Evolutionary conservation across 2,113 vertebrate genomes (phyloP).

Genomic region (Trematomus loennbergii): DNA sequence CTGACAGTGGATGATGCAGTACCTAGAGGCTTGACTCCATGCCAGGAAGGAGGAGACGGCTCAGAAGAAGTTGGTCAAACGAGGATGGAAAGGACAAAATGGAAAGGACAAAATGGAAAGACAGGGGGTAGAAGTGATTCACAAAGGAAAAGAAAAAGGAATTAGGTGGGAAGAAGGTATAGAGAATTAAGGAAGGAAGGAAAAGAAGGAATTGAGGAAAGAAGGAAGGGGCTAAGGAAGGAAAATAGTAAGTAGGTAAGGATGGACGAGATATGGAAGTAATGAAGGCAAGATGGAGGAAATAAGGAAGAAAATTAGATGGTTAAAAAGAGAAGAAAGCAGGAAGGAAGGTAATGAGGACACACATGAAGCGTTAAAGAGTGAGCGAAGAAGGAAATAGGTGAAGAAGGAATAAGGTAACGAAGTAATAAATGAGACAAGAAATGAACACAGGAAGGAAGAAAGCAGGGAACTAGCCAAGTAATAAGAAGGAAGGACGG

Average conservation of each 20-base stretch:
- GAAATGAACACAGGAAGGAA: too few relatives aligned
- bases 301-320: too few relatives aligned
- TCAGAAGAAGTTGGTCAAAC: conserved; percentile 22
- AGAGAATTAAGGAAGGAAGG: neutral
- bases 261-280: neutral
- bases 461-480: too few relatives aligned
- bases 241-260: neutral
- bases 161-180: neutral
- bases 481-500: too few relatives aligned
- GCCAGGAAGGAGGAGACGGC: conserved; percentile 48
- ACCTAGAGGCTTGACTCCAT: conserved; percentile 55
- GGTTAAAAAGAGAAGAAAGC: too few relatives aligned
- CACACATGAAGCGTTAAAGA: neutral
- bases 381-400: neutral
- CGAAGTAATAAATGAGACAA: neutral
- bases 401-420: neutral
- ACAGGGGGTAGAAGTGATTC: too few relatives aligned
- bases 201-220: neutral
- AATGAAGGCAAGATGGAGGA: neutral
- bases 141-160: neutral
- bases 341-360: neutral
- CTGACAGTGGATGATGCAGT: conserved; percentile 66
- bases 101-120: neutral
- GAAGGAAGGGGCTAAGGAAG: neutral
- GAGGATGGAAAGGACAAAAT: conserved; percentile 2